Evolutionary conservation across 1,140 invertebrate species (phyloP).

Genomic region (Himalopsyche phryganea): DNA sequence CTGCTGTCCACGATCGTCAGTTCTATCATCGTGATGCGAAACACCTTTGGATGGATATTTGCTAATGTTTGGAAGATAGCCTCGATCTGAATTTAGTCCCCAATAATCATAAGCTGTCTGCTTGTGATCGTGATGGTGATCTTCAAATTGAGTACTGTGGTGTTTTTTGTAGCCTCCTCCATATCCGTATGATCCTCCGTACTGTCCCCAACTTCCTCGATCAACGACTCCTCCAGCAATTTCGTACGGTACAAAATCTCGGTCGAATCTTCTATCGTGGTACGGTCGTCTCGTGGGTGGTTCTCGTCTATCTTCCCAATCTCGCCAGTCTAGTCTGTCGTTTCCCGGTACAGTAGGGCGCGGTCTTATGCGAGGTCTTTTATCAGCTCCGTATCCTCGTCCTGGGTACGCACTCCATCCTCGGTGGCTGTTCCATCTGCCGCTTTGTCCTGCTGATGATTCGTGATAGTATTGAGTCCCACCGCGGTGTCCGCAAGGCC

Average conservation of each 20-base stretch:
- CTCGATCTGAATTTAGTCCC: constrained; percentile 21
- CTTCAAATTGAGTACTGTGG: background rate
- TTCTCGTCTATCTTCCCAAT: constrained; percentile 6
- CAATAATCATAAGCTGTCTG: constrained; percentile 26
- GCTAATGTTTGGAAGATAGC: constrained; percentile 27
- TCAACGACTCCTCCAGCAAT: constrained; percentile 35
- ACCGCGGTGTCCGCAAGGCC: background rate
- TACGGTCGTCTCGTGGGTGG: constrained; percentile 5
- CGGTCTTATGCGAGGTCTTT: constrained; percentile 5
- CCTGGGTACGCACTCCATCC: background rate
- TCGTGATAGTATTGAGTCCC: background rate
- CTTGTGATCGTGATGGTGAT: constrained; percentile 18
- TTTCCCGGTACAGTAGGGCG: too few relatives aligned
- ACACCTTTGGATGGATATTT: constrained; percentile 25
- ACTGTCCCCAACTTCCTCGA: constrained; percentile 44
- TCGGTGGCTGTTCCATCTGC: constrained; percentile 1
- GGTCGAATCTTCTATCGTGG: constrained; percentile 27
- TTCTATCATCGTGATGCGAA: constrained; percentile 6
- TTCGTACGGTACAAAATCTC: constrained; percentile 31
- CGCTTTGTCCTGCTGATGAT: constrained; percentile 10
- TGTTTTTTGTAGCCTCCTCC: background rate
- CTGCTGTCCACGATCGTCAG: constrained; percentile 15
- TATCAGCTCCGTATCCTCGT: constrained; percentile 5
- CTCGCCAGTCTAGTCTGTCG: constrained; percentile 1
- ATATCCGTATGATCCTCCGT: constrained; percentile 40